These are phyloP conservation scores for Buathra laborator DNA, from an alignment of 2,888 invertebrate species.

Conservation along the genomic window DNA sequence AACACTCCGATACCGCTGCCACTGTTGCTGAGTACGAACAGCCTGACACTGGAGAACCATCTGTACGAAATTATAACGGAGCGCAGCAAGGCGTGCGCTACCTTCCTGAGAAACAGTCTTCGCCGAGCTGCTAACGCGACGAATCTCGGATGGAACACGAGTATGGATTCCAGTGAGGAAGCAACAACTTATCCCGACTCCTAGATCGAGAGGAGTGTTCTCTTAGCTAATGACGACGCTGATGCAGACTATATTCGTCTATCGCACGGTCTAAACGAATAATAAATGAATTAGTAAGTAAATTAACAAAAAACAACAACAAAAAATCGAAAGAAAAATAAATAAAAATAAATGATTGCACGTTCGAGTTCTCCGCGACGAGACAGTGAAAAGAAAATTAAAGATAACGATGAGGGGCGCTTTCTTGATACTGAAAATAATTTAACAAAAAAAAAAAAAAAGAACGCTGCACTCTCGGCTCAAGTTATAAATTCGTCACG, in stretches of 20 bases:
- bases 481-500: slow-evolving; percentile 52
- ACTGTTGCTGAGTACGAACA: slow-evolving; percentile 81
- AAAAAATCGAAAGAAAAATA: neutral
- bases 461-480: slow-evolving; percentile 48
- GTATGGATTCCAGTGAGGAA: slow-evolving; percentile 54
- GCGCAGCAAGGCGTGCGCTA: slow-evolving; percentile 89
- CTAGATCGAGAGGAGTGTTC: slow-evolving; percentile 36
- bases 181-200: slow-evolving; percentile 49
- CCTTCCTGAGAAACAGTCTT: slow-evolving; percentile 89
- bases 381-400: slow-evolving; percentile 24
- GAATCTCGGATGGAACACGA: slow-evolving; percentile 67
- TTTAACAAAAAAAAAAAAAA: slow-evolving; percentile 8
- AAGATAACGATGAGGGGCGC: neutral
- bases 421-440: slow-evolving; percentile 29
- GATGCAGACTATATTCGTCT: slow-evolving; percentile 15
- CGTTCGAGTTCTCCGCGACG: slow-evolving; percentile 18
- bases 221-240: slow-evolving; percentile 8
- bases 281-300: slow-evolving; percentile 21
- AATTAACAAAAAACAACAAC: slow-evolving; percentile 11
- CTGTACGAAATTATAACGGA: slow-evolving; percentile 85
- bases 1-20: slow-evolving; percentile 82
- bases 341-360: slow-evolving; percentile 23
- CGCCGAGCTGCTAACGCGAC: slow-evolving; percentile 75
- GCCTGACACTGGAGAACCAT: slow-evolving; percentile 79
- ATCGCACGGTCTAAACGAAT: slow-evolving; percentile 48